Evolutionary conservation across 2,797 vertebrate species (phyloP).

Genomic region (Octomys mimax): DNA sequence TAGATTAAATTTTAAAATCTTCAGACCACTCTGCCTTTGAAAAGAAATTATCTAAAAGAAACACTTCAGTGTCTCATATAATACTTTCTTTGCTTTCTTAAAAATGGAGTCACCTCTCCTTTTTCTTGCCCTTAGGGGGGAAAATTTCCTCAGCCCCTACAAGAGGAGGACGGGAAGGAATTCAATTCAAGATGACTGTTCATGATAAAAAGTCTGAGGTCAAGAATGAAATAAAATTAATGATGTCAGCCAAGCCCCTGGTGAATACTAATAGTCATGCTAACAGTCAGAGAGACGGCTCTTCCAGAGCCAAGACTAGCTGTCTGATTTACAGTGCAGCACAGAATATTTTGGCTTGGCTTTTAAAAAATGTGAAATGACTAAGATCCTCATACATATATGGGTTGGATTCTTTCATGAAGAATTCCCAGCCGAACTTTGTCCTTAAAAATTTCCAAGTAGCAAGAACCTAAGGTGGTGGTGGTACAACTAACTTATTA

Average conservation of each 20-base stretch:
- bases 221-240: conserved; percentile 86
- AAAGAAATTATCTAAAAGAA: conserved; percentile 10
- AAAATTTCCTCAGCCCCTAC: conserved; percentile 63
- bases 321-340: conserved; percentile 78
- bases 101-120: conserved; percentile 17
- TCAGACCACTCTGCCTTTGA: neutral
- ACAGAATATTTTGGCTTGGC: neutral
- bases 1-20: conserved; percentile 1
- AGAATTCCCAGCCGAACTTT: conserved; percentile 60
- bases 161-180: conserved; percentile 72
- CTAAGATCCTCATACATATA: conserved; percentile 61
- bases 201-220: conserved; percentile 85
- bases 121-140: neutral
- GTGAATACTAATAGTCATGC: conserved; percentile 75
- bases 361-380: conserved; percentile 69
- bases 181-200: conserved; percentile 82
- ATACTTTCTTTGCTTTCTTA: neutral
- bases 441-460: conserved; percentile 45
- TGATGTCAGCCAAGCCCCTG: conserved; percentile 79
- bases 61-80: conserved; percentile 43
- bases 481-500: neutral
- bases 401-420: conserved; percentile 74
- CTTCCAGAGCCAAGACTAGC: conserved; percentile 68
- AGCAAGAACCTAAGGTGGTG: neutral
- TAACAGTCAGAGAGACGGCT: conserved; percentile 78